These are phyloP conservation scores for Acleris emargana DNA, from an alignment of 2,888 invertebrate species.

Conservation along the genomic window DNA sequence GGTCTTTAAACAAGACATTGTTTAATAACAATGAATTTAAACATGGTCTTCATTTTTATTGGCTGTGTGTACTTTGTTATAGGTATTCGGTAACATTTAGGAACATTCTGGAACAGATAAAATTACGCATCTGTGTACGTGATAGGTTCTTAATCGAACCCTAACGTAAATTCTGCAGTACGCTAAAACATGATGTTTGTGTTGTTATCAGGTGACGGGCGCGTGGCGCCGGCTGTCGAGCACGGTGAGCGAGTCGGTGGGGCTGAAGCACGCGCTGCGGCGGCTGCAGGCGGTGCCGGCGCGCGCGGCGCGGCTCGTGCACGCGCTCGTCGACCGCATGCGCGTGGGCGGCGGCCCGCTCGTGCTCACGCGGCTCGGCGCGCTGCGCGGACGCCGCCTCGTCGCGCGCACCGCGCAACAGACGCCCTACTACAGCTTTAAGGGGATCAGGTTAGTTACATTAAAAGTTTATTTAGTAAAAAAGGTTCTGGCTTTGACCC, in stretches of 20 bases:
- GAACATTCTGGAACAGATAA: too few relatives aligned
- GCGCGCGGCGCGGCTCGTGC: conserved; percentile 75
- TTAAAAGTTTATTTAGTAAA: background rate
- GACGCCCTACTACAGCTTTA: conserved; percentile 76
- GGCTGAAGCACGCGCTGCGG: conserved; percentile 74
- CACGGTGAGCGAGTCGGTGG: conserved; percentile 78
- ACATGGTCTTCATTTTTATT: too few relatives aligned
- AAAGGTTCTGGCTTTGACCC: too few relatives aligned
- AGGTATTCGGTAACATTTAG: too few relatives aligned
- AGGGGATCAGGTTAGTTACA: conserved; percentile 71
- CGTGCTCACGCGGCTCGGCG: conserved; percentile 66
- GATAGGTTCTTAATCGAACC: too few relatives aligned
- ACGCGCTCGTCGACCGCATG: conserved; percentile 78
- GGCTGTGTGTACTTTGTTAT: too few relatives aligned
- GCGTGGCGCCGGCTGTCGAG: conserved; percentile 77
- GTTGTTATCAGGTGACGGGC: conserved; percentile 65
- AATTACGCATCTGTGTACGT: too few relatives aligned
- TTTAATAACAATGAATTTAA: too few relatives aligned
- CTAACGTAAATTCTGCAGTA: background rate
- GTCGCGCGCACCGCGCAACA: conserved; percentile 68
- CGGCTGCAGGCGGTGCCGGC: conserved; percentile 76
- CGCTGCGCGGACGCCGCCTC: conserved; percentile 71
- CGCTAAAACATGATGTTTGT: background rate
- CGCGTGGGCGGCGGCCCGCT: conserved; percentile 79
- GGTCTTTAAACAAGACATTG: too few relatives aligned